Percentiles rank a stretch among this genome's conserved stretches.
These are phyloP conservation scores for Leptinotarsa undecemlineata DNA, from an alignment of 1,140 invertebrate genomes.

Conservation along the genomic window DNA sequence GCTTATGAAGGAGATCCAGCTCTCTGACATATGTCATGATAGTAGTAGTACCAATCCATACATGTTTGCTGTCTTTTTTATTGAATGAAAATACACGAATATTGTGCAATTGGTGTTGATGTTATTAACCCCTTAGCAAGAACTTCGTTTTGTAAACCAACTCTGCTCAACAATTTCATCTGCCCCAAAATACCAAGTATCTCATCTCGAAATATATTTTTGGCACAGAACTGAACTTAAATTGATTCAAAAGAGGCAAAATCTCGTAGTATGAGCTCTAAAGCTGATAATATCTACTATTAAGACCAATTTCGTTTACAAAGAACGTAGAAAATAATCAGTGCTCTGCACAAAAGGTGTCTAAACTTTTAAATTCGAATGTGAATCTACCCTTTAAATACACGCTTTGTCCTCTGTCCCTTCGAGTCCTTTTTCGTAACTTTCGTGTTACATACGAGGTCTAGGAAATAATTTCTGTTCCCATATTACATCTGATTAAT, in stretches of 20 bases:
- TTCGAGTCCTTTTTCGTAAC: neutral
- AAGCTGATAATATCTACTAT: constrained; percentile 34
- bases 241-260: neutral
- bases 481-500: too few relatives aligned
- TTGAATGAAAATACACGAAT: too few relatives aligned
- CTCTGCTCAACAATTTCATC: too few relatives aligned
- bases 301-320: constrained; percentile 33
- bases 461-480: too few relatives aligned
- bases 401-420: constrained; percentile 6
- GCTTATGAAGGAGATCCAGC: too few relatives aligned
- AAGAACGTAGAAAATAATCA: constrained; percentile 31
- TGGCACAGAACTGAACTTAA: neutral
- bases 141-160: too few relatives aligned
- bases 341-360: constrained; percentile 29
- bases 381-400: constrained; percentile 23
- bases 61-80: too few relatives aligned
- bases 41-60: too few relatives aligned
- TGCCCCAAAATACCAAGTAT: too few relatives aligned
- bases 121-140: too few relatives aligned
- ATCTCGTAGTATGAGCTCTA: neutral
- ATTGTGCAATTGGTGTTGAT: too few relatives aligned
- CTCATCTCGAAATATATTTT: neutral
- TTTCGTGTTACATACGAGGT: constrained; percentile 5
- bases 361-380: constrained; percentile 31
- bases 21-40: too few relatives aligned